Evolutionary conservation across 2,113 vertebrate genomes (phyloP), one percentile per base, ranked within the genome.

Genomic region (Scophthalmus maximus): DNA sequence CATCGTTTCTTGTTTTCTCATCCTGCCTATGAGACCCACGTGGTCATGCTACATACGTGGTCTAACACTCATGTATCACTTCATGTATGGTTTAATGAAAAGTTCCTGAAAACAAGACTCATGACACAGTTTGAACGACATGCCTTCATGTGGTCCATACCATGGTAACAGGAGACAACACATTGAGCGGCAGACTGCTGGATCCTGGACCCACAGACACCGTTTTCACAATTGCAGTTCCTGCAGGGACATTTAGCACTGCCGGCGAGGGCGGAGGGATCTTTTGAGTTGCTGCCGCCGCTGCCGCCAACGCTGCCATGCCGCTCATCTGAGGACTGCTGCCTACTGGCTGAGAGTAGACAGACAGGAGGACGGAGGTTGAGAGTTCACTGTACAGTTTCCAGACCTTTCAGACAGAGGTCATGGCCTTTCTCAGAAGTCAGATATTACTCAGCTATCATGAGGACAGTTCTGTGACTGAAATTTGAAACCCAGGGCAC

Each of bases 251-350:
- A 23, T 92, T 95, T 15, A 96, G 87, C 76, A 95, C 81, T 0
- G 96, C 94, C 55, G 93, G 88, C 0, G 94, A 91, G 2, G 95
- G 94, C 0, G 95, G 94, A 0, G 95, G 94, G 34, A 96, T 96
- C 82, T 96, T 96, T 76, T 96, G 96, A 4, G 96, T 97, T 23
- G 95, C 95, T 0, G 95, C 95, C 0, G 95, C 96, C 0, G 95
- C 96, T 0, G 95, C 96, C 0, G 95, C 95, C 71, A 96, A 60
- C 0, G 95, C 95, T 0, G 96, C 96, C 96, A 96, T 96, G 4
- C 96, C 95, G 0, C 95, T 96, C 95, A 97, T 96, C 89, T 96
- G 95, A 1, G 95, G 94, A 56, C 84, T 95, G 78, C 92, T 94
- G 60, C 95, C 94, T 0, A 95, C 94, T 68, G 95, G 88, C 95